Conservation (phyloP, 2,888 invertebrate genomes). For the Caenorhabditis sp. region DNA sequence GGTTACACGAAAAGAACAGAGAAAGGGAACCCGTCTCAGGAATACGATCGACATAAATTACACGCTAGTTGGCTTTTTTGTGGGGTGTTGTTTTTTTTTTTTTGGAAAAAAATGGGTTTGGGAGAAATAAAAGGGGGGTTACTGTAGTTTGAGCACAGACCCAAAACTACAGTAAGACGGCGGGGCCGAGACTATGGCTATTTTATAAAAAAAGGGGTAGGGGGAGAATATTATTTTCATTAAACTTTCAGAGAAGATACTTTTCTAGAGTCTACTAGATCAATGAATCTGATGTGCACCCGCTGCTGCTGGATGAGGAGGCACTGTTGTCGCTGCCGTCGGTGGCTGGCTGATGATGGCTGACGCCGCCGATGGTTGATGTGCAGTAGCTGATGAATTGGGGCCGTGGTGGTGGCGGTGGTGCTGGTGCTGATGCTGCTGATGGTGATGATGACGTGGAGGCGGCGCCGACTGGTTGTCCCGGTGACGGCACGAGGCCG, state of each 20-base stretch:
- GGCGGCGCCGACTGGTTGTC: slow-evolving; percentile 67
- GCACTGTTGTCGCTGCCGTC: background rate
- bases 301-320: slow-evolving; percentile 13
- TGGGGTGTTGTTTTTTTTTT: background rate
- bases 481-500: slow-evolving; percentile 52
- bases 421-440: slow-evolving; percentile 23
- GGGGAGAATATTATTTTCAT: background rate
- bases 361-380: slow-evolving; percentile 1
- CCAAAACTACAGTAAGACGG: slow-evolving; percentile 7
- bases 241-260: background rate
- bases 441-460: slow-evolving; percentile 34
- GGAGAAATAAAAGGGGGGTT: background rate
- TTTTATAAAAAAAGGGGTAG: slow-evolving; percentile 1
- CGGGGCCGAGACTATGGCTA: slow-evolving; percentile 35
- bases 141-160: no score
- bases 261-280: slow-evolving; percentile 9
- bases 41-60: slow-evolving; percentile 63
- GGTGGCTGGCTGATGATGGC: background rate
- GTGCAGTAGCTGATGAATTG: slow-evolving; percentile 6
- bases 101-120: slow-evolving; percentile 20
- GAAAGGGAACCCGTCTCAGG: slow-evolving; percentile 49
- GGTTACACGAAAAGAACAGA: slow-evolving; percentile 41
- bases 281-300: slow-evolving; percentile 23
- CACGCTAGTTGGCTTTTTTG: slow-evolving; percentile 47
- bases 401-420: slow-evolving; percentile 18